Conservation (phyloP, 2,113 vertebrate species). For the Gymnocephalus cernua region DNA sequence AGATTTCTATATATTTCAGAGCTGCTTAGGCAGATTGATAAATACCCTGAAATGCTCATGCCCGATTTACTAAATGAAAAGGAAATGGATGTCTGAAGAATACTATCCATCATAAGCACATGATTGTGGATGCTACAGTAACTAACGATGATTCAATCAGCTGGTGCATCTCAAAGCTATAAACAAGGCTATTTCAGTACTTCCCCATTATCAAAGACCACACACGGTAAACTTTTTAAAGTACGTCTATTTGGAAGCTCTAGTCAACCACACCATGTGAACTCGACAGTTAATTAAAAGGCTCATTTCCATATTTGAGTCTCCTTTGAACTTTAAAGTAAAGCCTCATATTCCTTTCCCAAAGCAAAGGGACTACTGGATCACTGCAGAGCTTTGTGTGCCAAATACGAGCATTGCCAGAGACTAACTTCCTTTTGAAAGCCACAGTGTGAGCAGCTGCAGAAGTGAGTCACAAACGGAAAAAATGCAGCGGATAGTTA, state of each 20-base stretch:
- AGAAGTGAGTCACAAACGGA: slow-evolving; percentile 73
- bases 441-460: slow-evolving; percentile 75
- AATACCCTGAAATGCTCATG: not conserved
- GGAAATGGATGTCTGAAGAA: slow-evolving; percentile 9
- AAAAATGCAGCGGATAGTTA: slow-evolving; percentile 67
- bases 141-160: slow-evolving; percentile 15
- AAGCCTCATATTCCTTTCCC: slow-evolving; percentile 48
- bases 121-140: not conserved
- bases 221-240: slow-evolving; percentile 42
- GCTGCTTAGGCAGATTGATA: slow-evolving; percentile 1
- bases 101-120: not conserved
- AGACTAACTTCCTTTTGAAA: slow-evolving; percentile 73
- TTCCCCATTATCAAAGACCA: slow-evolving; percentile 26
- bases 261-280: slow-evolving; percentile 26
- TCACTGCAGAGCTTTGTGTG: slow-evolving; percentile 57
- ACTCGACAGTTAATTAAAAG: slow-evolving; percentile 56
- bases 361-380: slow-evolving; percentile 61
- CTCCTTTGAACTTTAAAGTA: slow-evolving; percentile 54
- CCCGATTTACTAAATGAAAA: slow-evolving; percentile 1
- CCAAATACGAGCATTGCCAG: slow-evolving; percentile 72
- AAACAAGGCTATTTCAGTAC: not conserved
- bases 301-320: slow-evolving; percentile 65
- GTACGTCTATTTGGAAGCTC: slow-evolving; percentile 34
- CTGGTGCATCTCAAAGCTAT: not conserved
- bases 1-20: slow-evolving; percentile 21